A percentile compares a stretch with the other conserved stretches of the same genome.
These are phyloP conservation scores for Hafferia zeledoni DNA, from an alignment of 2,797 vertebrate species.

Conservation along the genomic window DNA sequence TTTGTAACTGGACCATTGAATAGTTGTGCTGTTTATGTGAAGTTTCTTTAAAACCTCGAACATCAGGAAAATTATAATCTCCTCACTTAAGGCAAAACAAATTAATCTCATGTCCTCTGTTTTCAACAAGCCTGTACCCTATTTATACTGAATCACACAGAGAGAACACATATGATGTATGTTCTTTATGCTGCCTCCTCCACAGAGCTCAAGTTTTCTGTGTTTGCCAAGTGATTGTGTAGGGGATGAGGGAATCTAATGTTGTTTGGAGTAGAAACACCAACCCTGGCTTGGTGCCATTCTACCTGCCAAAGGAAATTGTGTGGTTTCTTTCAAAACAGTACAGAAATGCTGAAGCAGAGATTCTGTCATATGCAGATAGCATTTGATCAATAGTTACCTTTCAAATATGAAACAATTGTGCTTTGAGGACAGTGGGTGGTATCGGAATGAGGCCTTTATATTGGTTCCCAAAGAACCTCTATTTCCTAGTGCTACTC, in stretches of 20 bases:
- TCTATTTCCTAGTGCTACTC: neutral
- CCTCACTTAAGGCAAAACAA: neutral
- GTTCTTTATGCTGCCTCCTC: neutral
- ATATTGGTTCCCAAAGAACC: neutral
- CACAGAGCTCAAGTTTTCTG: neutral
- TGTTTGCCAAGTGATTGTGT: accelerated
- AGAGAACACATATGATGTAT: neutral
- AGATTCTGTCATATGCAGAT: neutral
- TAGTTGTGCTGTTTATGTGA: neutral
- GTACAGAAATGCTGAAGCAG: neutral
- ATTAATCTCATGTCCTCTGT: neutral
- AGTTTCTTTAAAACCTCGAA: neutral
- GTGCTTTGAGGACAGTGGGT: neutral
- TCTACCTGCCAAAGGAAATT: neutral
- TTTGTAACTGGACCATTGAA: neutral
- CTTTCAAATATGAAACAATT: neutral
- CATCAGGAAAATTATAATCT: neutral
- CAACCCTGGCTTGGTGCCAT: neutral
- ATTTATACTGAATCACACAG: neutral
- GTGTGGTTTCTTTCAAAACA: neutral
- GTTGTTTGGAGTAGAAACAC: neutral
- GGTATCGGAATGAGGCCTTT: neutral
- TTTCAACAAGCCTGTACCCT: neutral
- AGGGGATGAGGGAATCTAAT: neutral
- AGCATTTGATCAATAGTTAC: neutral